Conservation (phyloP, 2,888 invertebrate species). For the Orchestes rusci region DNA sequence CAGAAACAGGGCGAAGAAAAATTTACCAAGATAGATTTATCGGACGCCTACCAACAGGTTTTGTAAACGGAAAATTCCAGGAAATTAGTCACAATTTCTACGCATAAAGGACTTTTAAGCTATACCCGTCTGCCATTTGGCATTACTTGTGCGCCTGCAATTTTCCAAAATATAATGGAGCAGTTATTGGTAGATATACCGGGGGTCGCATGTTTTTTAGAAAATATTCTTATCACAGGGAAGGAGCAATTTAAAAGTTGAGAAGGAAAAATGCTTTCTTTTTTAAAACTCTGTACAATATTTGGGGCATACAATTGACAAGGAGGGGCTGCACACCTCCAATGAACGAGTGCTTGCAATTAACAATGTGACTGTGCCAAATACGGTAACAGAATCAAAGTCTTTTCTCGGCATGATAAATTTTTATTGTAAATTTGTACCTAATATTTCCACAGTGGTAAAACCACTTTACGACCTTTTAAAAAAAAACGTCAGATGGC, state of each 20-base stretch:
- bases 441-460: not conserved
- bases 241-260: not conserved
- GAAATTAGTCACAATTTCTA: conserved; percentile 1
- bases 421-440: conserved; percentile 19
- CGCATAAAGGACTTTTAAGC: not conserved
- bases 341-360: not conserved
- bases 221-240: conserved; percentile 3
- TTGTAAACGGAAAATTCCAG: not conserved
- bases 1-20: conserved; percentile 2
- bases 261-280: not conserved
- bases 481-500: not conserved
- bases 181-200: not conserved
- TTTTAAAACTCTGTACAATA: not conserved
- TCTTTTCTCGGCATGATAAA: not conserved
- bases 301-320: not conserved
- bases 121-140: conserved; percentile 2
- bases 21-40: conserved; percentile 3
- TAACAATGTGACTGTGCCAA: not conserved
- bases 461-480: not conserved
- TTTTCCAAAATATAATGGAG: conserved; percentile 5
- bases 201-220: conserved; percentile 4
- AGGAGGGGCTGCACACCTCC: not conserved
- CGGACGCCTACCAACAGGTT: conserved; percentile 4
- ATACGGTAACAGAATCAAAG: not conserved
- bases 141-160: conserved; percentile 1